A percentile compares a stretch with the other conserved stretches of the same genome.
phyloP scores from a whole-genome alignment of 2,113 vertebrate species.

The Canis aureus region DNA sequence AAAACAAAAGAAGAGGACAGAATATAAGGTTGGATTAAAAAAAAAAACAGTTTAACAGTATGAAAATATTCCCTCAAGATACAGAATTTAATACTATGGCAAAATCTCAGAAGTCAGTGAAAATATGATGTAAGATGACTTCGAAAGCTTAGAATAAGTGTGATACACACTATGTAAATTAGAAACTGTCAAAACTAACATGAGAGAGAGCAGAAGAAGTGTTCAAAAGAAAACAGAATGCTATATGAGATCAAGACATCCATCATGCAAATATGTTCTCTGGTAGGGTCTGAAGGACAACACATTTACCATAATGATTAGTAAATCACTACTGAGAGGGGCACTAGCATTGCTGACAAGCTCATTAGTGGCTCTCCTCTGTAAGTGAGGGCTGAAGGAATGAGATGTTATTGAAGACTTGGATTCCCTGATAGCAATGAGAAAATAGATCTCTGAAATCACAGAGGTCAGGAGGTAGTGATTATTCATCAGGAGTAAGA shows the following conservation, averaged over 20 bases:
- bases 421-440: not conserved
- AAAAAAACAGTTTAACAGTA: not conserved
- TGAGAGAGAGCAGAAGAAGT: not conserved
- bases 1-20: not conserved
- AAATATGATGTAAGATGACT: not conserved
- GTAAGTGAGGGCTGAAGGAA: not conserved
- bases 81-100: not conserved
- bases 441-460: not conserved
- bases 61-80: not conserved
- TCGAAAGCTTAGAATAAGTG: not conserved
- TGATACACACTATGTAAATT: not conserved
- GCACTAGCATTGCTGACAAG: not conserved
- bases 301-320: not conserved
- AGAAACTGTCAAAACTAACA: not conserved
- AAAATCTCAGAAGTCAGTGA: not conserved
- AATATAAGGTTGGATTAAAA: not conserved
- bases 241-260: not conserved
- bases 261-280: not conserved
- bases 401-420: not conserved
- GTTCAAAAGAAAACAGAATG: not conserved
- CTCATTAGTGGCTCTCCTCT: not conserved
- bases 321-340: not conserved
- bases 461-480: not conserved
- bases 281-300: not conserved
- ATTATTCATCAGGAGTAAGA: slow-evolving; percentile 23